Base-by-base conservation (phyloP, 2,113 vertebrate genomes). In the Eleginops maclovinus region DNA sequence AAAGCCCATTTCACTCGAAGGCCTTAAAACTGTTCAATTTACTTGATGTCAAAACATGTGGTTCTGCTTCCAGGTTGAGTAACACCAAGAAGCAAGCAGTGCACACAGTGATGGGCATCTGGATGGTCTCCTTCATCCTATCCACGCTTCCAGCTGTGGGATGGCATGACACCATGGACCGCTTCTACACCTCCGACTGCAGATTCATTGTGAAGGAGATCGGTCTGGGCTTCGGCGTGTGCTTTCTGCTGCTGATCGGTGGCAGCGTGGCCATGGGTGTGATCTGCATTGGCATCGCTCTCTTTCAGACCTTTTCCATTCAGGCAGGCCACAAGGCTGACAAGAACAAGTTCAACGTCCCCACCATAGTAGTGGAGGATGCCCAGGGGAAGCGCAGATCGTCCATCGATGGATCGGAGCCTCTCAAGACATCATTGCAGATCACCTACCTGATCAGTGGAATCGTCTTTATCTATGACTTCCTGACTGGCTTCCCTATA, bases 41-140 rank as follows among this genome's bases (percentile, higher is more conserved):
- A 47, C 19, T 49, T 68, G 12, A 47, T 36, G 31, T 36, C 51
- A n/a, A 81, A 84, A 72, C 60, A n/a, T 89, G 24, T 79, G n/a
- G 4, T 68, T 88, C 43, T 87, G 17, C 56, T 79, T 85, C 63
- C 93, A 98, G 97, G 94, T 79, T 98, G 81, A 98, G 97, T 91
- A 97, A 98, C 28, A 95, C 97, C 55, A 96, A 96, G 95, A 98
- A 98, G 89, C 97, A 98, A 92, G 97, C 96, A 0, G 95, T 98
- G 8, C 97, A 98, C 89, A 97, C 96, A 0, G 96, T 98, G 71
- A 97, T 98, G 96, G 97, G 96, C 36, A 97, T 98, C 92, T 98
- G 97, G 97, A 97, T 97, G 97, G 97, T 97, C 61, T 97, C 97
- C 49, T 98, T 98, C 90, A 96, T 97, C 86, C 93, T 98, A 59